These are phyloP conservation scores for Patiria miniata DNA, from an alignment of 35 echinoderm and acorn worm species.

Conservation along the genomic window DNA sequence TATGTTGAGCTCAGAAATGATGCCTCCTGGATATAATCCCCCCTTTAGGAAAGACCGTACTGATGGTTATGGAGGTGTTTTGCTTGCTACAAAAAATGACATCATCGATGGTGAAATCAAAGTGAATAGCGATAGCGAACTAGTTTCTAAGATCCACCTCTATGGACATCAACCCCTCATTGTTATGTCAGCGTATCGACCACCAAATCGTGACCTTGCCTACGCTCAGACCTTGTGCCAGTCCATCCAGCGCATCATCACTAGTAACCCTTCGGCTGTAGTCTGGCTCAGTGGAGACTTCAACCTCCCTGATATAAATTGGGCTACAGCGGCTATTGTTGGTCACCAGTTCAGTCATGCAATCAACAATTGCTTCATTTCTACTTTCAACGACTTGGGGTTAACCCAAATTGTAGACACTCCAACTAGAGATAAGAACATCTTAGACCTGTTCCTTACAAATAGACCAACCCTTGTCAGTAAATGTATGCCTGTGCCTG, in stretches of 20 bases:
- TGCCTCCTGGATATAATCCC: too few relatives aligned
- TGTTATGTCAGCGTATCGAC: conserved; percentile 22
- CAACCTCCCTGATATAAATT: conserved; percentile 7
- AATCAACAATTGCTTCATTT: too few relatives aligned
- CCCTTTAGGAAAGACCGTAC: too few relatives aligned
- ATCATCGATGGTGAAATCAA: conserved; percentile 40
- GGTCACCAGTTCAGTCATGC: too few relatives aligned
- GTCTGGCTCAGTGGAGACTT: conserved; percentile 5
- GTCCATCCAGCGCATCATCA: neutral
- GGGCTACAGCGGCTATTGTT: neutral
- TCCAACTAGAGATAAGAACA: neutral
- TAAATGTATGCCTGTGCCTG: conserved; percentile 1
- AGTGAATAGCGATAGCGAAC: conserved; percentile 30
- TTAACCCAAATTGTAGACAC: neutral
- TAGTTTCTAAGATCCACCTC: conserved; percentile 33
- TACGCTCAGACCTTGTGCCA: conserved; percentile 36
- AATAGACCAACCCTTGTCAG: conserved; percentile 13
- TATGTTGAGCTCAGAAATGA: too few relatives aligned
- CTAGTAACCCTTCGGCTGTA: neutral
- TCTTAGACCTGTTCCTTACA: too few relatives aligned
- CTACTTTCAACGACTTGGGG: neutral
- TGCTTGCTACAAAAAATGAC: conserved; percentile 46
- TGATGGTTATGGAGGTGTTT: too few relatives aligned
- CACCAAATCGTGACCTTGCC: neutral
- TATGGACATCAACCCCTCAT: conserved; percentile 10